Percentiles rank a stretch among this genome's conserved stretches.
Conservation (phyloP, 2,888 invertebrate species). For the Branchipolynoe longqiensis region DNA sequence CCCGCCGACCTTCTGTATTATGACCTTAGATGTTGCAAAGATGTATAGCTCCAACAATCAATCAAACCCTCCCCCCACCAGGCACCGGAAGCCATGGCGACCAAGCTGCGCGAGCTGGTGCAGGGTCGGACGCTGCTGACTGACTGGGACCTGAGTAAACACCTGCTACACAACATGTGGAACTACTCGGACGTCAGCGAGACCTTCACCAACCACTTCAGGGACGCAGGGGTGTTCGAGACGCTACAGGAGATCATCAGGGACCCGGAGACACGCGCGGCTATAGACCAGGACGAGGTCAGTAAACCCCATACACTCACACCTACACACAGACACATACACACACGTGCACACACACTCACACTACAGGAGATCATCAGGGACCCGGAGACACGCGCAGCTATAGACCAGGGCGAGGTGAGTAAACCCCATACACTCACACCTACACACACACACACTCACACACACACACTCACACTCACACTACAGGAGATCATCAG, state of each 20-base stretch:
- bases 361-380: background rate
- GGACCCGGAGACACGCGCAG: too few species aligned
- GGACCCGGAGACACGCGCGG: background rate
- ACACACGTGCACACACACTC: background rate
- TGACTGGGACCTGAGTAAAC: constrained; percentile 50
- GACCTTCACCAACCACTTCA: constrained; percentile 52
- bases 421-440: background rate
- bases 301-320: background rate
- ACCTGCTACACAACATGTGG: constrained; percentile 60
- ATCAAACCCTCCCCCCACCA: background rate
- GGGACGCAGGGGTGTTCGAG: constrained; percentile 52
- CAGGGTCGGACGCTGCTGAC: background rate
- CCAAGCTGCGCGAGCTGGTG: constrained; percentile 23
- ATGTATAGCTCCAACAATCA: too few species aligned
- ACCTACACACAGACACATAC: background rate
- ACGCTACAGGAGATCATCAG: constrained; percentile 42
- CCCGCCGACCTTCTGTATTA: too few species aligned
- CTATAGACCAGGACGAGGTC: constrained; percentile 44
- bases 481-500: background rate
- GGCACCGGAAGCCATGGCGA: constrained; percentile 34
- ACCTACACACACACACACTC: background rate
- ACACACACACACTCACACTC: background rate
- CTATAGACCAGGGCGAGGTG: background rate
- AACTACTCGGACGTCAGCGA: constrained; percentile 58
- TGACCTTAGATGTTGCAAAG: too few species aligned